phyloP scores from a whole-genome alignment of 2,888 invertebrate species.

The Heteropelma amictum region DNA sequence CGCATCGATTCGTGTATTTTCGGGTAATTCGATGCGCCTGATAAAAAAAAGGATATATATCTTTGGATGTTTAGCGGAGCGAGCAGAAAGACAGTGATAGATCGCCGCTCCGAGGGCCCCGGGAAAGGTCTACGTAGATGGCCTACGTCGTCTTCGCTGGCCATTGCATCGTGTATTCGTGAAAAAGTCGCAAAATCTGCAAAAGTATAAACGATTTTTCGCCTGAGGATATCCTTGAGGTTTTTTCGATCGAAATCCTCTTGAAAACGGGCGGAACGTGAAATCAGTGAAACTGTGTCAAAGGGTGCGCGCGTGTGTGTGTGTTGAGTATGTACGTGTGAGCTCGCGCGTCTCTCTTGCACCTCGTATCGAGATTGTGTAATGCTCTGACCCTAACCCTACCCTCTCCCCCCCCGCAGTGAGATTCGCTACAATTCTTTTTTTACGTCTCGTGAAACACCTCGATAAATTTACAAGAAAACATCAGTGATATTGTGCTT shows the following conservation, averaged over 20 bases:
- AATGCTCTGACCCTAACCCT: conserved; percentile 44
- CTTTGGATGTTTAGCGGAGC: too few species aligned
- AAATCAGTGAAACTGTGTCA: conserved; percentile 31
- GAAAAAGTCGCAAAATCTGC: neutral
- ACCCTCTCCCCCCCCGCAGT: neutral
- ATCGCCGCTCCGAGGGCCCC: conserved; percentile 11
- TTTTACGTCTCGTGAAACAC: too few species aligned
- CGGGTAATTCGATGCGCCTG: conserved; percentile 2
- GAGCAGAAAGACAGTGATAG: too few species aligned
- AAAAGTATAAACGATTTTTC: neutral
- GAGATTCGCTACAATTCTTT: too few species aligned
- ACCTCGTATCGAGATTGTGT: conserved; percentile 42
- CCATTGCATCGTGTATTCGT: neutral
- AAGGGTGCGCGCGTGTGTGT: neutral
- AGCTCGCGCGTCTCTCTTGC: neutral
- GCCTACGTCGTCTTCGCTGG: neutral
- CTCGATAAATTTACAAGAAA: too few species aligned
- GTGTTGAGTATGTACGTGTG: neutral
- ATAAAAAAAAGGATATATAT: neutral
- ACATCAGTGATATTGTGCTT: too few species aligned
- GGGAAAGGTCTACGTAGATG: conserved; percentile 6
- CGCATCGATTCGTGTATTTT: conserved; percentile 9
- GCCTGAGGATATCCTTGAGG: neutral
- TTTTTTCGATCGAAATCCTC: neutral
- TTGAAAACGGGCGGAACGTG: neutral